These are phyloP conservation scores for Prinia subflava DNA, from an alignment of 2,113 vertebrate genomes.

Conservation along the genomic window DNA sequence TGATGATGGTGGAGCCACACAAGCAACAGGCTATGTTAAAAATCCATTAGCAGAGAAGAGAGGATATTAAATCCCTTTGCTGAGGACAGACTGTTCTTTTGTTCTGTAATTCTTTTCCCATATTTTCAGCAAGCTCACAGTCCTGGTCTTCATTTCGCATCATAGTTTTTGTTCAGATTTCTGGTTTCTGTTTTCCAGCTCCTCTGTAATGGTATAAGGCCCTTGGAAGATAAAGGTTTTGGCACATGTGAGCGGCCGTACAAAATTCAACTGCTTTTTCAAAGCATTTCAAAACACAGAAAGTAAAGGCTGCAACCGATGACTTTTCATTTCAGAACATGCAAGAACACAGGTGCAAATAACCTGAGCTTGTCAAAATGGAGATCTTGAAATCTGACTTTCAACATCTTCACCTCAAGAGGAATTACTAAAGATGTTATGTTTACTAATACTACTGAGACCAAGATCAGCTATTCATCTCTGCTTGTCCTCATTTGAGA, in stretches of 20 bases:
- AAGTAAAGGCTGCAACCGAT: not conserved
- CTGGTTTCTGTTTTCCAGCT: not conserved
- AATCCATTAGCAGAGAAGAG: not conserved
- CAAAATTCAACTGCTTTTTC: not conserved
- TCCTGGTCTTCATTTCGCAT: not conserved
- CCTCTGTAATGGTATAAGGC: not conserved
- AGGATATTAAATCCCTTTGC: not conserved
- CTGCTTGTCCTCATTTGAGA: not conserved
- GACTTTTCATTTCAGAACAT: not conserved
- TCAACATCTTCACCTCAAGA: not conserved
- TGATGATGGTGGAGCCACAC: not conserved
- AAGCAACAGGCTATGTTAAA: not conserved
- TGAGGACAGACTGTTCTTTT: not conserved
- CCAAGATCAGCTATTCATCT: not conserved
- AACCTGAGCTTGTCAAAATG: not conserved
- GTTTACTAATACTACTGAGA: not conserved
- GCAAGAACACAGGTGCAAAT: not conserved
- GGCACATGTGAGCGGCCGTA: not conserved
- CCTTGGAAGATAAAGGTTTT: not conserved
- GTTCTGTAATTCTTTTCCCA: not conserved
- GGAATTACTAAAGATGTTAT: not conserved
- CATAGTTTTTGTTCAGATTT: not conserved
- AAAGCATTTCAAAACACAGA: not conserved
- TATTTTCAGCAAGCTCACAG: not conserved
- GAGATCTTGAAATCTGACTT: not conserved